Percentiles rank a stretch among this genome's conserved stretches.
Conservation (phyloP, 2,888 invertebrate species). For the Acleris sparsana region DNA sequence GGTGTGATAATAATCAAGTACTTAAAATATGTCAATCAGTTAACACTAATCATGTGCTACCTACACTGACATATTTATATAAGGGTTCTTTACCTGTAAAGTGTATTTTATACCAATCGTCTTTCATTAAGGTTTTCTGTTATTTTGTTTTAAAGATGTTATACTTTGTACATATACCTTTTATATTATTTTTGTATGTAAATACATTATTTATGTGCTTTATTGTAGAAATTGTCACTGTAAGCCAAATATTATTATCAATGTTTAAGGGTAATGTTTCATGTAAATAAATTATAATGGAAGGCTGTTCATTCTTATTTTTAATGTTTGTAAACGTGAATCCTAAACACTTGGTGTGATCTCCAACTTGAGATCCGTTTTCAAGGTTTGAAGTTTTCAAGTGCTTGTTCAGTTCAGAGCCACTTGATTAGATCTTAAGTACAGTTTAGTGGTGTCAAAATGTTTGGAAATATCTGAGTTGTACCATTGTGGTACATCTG, state of each 20-base stretch:
- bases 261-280: slow-evolving; percentile 2
- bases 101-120: no score
- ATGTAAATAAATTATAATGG: slow-evolving; percentile 12
- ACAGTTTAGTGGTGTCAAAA: no score
- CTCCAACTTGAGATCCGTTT: neutral
- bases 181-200: neutral
- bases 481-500: no score
- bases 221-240: neutral
- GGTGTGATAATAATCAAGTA: no score
- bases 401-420: neutral
- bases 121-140: neutral
- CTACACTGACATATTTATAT: no score
- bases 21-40: no score
- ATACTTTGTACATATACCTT: neutral
- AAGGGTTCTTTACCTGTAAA: no score
- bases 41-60: no score
- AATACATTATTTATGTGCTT: slow-evolving; percentile 1
- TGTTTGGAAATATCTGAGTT: no score
- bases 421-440: no score
- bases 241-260: neutral
- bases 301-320: slow-evolving; percentile 7
- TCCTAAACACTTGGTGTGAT: neutral
- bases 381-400: neutral
- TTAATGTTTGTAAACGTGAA: neutral
- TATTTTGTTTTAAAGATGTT: slow-evolving; percentile 1